phyloP scores from a whole-genome alignment of 2,113 vertebrate species.

The Eira barbara region DNA sequence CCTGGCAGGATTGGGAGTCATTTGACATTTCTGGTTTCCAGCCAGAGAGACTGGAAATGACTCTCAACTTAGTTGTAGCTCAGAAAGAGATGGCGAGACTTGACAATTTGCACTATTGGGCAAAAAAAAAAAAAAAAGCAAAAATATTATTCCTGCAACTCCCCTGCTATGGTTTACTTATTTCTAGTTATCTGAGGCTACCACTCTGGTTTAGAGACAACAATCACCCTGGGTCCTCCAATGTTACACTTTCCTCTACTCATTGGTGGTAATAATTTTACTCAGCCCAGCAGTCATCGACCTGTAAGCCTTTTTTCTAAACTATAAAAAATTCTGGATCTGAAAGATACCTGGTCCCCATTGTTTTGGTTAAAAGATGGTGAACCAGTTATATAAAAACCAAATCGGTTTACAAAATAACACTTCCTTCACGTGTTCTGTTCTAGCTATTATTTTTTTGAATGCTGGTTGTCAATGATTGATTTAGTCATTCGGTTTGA shows the following conservation, averaged over 20 bases:
- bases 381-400: not conserved
- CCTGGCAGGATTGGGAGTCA: not conserved
- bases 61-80: not conserved
- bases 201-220: not conserved
- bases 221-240: not conserved
- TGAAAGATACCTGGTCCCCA: not conserved
- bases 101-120: not conserved
- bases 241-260: not conserved
- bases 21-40: constrained; percentile 22
- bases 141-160: not conserved
- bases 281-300: not conserved
- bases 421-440: not conserved
- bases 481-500: not conserved
- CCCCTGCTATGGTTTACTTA: not conserved
- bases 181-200: not conserved
- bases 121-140: not conserved
- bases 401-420: not conserved
- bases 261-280: not conserved
- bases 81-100: not conserved
- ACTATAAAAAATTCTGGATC: not conserved
- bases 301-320: not conserved
- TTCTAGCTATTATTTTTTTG: not conserved
- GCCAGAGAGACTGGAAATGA: not conserved
- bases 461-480: not conserved
- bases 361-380: not conserved